Percentiles rank a stretch among this genome's conserved stretches.
Evolutionary conservation across 2,113 vertebrate genomes (phyloP).

Genomic region (Gymnarchus niloticus): DNA sequence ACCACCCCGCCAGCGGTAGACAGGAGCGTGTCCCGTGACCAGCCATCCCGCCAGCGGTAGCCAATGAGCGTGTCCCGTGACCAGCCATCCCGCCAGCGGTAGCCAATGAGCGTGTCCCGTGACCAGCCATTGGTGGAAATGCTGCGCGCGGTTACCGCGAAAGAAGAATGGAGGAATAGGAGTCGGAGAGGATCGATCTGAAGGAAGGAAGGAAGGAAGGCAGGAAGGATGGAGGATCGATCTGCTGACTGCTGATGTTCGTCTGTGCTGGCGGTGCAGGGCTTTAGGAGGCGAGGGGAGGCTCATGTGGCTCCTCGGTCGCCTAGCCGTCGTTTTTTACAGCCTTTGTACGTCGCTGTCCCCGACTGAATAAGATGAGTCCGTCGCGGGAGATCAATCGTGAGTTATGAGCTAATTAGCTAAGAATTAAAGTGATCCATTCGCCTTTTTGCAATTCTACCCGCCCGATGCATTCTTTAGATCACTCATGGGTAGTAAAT

Average conservation of each 20-base stretch:
- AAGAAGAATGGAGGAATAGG: not conserved
- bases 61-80: no score
- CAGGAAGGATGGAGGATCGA: not conserved
- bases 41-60: no score
- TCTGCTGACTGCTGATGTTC: not conserved
- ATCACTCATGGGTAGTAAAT: not conserved
- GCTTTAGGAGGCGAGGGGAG: not conserved
- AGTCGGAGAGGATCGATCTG: no score
- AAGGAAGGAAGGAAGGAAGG: not conserved
- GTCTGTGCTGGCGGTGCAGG: not conserved
- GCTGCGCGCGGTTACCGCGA: not conserved
- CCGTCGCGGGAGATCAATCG: constrained; percentile 55
- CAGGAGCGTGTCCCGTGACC: no score
- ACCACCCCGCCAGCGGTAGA: no score
- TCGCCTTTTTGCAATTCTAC: not conserved
- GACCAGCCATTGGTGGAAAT: not conserved
- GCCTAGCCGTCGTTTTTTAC: not conserved
- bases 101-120: not conserved
- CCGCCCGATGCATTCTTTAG: not conserved
- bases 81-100: not conserved
- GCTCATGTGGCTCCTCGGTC: no score
- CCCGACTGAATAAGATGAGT: constrained; percentile 42
- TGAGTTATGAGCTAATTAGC: constrained; percentile 34
- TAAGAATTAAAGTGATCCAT: not conserved
- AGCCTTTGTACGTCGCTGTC: not conserved